phyloP scores from a whole-genome alignment of 2,888 invertebrate genomes.

The Serripes groenlandicus region DNA sequence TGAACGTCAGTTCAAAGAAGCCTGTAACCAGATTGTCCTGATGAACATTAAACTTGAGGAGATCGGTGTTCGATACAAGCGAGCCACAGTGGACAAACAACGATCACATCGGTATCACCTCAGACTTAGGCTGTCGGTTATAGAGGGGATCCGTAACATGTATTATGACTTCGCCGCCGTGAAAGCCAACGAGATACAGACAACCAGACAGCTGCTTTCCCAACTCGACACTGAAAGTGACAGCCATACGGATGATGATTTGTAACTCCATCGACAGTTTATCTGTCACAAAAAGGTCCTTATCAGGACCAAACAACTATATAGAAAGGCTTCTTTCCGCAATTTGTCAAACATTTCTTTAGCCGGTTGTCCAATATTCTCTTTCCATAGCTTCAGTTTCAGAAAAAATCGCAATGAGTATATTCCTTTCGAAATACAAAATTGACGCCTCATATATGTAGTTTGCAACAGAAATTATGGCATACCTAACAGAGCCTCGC shows the following conservation, averaged over 20 bases:
- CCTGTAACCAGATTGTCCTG: slow-evolving; percentile 77
- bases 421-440: too few relatives aligned
- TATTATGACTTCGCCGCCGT: slow-evolving; percentile 67
- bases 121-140: slow-evolving; percentile 75
- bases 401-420: too few relatives aligned
- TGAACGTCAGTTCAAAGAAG: slow-evolving; percentile 54
- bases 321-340: slow-evolving; percentile 22
- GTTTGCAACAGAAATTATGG: too few relatives aligned
- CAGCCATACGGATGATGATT: not conserved
- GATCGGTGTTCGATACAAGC: slow-evolving; percentile 71
- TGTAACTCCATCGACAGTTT: not conserved
- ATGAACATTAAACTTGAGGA: slow-evolving; percentile 72
- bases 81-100: slow-evolving; percentile 69
- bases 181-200: slow-evolving; percentile 44
- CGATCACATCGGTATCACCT: slow-evolving; percentile 78
- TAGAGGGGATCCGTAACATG: slow-evolving; percentile 69
- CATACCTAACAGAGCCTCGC: too few relatives aligned
- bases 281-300: slow-evolving; percentile 46
- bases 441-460: too few relatives aligned
- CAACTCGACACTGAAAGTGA: not conserved
- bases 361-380: too few relatives aligned
- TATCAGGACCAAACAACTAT: slow-evolving; percentile 55
- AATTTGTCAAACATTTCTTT: slow-evolving; percentile 33
- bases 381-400: too few relatives aligned
- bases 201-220: slow-evolving; percentile 24